These are phyloP conservation scores for Ecliptopera silaceata DNA, from an alignment of 2,888 invertebrate genomes.

Conservation along the genomic window DNA sequence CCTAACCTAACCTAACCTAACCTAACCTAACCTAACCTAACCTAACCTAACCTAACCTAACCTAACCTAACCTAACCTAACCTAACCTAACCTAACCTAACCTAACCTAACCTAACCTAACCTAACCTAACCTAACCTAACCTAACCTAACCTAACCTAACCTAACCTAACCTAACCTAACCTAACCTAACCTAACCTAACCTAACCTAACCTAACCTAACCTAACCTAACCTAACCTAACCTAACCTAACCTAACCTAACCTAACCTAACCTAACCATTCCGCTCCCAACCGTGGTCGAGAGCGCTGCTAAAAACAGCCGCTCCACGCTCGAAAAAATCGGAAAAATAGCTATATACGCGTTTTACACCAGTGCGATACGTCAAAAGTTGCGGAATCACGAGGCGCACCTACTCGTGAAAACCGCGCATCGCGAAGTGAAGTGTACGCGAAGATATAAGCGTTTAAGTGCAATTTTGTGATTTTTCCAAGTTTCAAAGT, in stretches of 20 bases:
- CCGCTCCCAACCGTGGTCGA: too few relatives aligned
- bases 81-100: constrained; percentile 32
- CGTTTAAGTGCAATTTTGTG: too few relatives aligned
- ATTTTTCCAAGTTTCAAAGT: too few relatives aligned
- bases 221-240: background rate
- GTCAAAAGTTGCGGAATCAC: too few relatives aligned
- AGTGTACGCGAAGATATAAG: too few relatives aligned
- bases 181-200: constrained; percentile 28
- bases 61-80: constrained; percentile 33
- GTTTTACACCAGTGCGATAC: too few relatives aligned
- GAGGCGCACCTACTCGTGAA: too few relatives aligned
- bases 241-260: background rate
- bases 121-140: constrained; percentile 32
- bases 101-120: constrained; percentile 30
- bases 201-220: background rate
- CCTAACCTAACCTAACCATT: background rate
- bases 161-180: constrained; percentile 33
- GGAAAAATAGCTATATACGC: too few relatives aligned
- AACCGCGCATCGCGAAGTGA: too few relatives aligned
- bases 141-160: constrained; percentile 34
- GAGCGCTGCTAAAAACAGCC: too few relatives aligned
- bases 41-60: constrained; percentile 31
- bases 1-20: constrained; percentile 27
- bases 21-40: constrained; percentile 32
- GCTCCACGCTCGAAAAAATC: too few relatives aligned